These are phyloP conservation scores for Contarinia nasturtii DNA, from an alignment of 1,140 invertebrate genomes.

Conservation along the genomic window DNA sequence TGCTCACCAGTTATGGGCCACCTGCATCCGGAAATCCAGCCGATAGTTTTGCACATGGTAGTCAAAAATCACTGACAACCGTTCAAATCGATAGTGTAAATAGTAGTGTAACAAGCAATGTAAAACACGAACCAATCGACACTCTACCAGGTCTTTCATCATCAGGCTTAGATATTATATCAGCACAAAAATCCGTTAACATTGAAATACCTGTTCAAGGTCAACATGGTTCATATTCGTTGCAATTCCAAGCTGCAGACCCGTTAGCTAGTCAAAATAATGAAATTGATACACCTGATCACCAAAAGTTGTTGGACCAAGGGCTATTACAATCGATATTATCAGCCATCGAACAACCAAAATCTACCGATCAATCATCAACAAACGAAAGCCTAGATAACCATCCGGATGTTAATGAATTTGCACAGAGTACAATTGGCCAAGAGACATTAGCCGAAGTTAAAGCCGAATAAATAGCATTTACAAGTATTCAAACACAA, in stretches of 20 bases:
- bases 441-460: background rate
- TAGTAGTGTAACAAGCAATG: background rate
- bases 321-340: conserved; percentile 59
- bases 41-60: conserved; percentile 14
- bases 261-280: conserved; percentile 16
- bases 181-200: conserved; percentile 17
- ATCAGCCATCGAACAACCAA: conserved; percentile 40
- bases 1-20: conserved; percentile 8
- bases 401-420: background rate
- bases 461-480: too few species aligned
- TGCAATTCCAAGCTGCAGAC: conserved; percentile 48
- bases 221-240: conserved; percentile 40
- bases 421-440: background rate
- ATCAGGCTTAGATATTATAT: conserved; percentile 29
- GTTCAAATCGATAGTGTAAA: background rate
- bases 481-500: background rate
- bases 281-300: conserved; percentile 23
- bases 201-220: conserved; percentile 30
- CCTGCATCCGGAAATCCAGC: conserved; percentile 11
- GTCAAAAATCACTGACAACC: conserved; percentile 12
- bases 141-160: conserved; percentile 12
- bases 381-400: conserved; percentile 10
- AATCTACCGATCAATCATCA: conserved; percentile 6
- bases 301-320: conserved; percentile 55
- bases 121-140: background rate